Conservation (phyloP, 1,140 invertebrate species). For the Delia radicum region DNA sequence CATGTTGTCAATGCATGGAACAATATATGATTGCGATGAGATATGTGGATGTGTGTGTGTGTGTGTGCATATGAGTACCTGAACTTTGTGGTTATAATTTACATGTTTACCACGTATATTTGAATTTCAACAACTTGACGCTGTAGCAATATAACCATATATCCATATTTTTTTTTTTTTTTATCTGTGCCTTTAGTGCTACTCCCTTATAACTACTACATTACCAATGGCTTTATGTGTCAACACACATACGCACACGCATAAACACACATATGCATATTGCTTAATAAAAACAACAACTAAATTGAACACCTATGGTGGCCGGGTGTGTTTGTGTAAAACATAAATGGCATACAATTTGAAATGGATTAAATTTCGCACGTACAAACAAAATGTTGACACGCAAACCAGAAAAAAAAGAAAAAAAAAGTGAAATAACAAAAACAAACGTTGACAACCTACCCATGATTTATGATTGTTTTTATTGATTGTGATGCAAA, state of each 20-base stretch:
- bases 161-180: no score
- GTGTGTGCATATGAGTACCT: not conserved
- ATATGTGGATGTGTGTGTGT: no score
- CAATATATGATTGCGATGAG: no score
- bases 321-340: not conserved
- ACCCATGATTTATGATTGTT: slow-evolving; percentile 16
- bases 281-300: not conserved
- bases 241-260: not conserved
- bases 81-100: slow-evolving; percentile 22
- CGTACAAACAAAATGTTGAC: slow-evolving; percentile 21
- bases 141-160: not conserved
- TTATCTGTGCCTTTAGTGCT: not conserved
- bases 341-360: not conserved
- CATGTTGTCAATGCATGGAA: no score
- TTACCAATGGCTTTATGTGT: not conserved
- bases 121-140: slow-evolving; percentile 14
- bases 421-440: not conserved
- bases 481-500: slow-evolving; percentile 12
- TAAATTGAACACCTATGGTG: slow-evolving; percentile 16
- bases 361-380: slow-evolving; percentile 25
- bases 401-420: slow-evolving; percentile 5
- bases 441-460: slow-evolving; percentile 18
- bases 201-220: not conserved
- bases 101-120: slow-evolving; percentile 17
- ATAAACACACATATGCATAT: not conserved